Base-by-base conservation (phyloP, 2,797 vertebrate species). In the Zalophus californianus region DNA sequence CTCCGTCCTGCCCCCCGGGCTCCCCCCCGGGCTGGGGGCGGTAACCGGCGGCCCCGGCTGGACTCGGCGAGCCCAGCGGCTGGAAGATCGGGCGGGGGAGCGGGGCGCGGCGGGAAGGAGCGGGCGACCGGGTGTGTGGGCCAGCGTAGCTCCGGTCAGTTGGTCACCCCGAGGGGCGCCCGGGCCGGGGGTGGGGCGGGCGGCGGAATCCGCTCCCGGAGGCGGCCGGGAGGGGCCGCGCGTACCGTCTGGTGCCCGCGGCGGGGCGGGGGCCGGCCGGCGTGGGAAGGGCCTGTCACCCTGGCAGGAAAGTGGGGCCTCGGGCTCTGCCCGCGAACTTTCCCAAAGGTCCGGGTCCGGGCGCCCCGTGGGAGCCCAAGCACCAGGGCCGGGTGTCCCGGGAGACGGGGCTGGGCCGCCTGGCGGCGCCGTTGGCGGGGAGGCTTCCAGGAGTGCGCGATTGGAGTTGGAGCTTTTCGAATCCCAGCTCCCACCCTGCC, bases 281-380 rank as follows among this genome's bases (percentile, higher is more conserved):
- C 91, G 94, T 56, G 93, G 84, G 92, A 90, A 77, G 95, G 94
- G 97, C 94, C 97, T 98, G 97, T 97, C 98, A 92, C 91, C 98
- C 97, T 96, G n/a, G 97, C 98, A 98, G 98, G 97, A 92, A 90
- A 83, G 90, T 25, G 82, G 90, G 94, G 94, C 56, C 98, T 90
- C 79, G 79, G 78, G 96, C 20, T 7, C 73, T 90, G 80, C 68
- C 77, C 54, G 92, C 73, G 72, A 93, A 92, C 89, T 94, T 70
- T 92, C 83, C 86, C 48, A 16, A 73, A 77, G 58, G 96, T 96
- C 98, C 98, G 99, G 99, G 98, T 98, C 98, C 97, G 86, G 98
- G 98, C 98, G 98, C 97, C 97, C 98, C 94, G 86, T 98, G 99
- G 99, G 98, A 99, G 98, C 98, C 98, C 97, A 98, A 96, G 87